Conservation (phyloP, 53 echinoderm and acorn worm species). For the Hippasteria phrygiana region DNA sequence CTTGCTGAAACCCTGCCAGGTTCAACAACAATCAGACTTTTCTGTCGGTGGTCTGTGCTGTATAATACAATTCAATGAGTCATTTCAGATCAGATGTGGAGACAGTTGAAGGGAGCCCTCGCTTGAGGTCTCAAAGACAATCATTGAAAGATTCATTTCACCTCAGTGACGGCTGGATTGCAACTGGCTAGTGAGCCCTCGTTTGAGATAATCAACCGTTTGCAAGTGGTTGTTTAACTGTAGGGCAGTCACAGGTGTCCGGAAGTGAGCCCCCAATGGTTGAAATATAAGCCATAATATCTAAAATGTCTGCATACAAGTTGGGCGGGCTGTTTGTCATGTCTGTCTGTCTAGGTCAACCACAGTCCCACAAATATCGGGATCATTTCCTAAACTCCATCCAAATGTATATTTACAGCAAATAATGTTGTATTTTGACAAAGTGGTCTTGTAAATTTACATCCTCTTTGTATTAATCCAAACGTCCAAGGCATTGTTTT, state of each 20-base stretch:
- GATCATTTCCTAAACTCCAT: too few species aligned
- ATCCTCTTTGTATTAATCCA: too few species aligned
- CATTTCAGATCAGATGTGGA: too few species aligned
- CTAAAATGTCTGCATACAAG: neutral
- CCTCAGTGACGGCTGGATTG: neutral
- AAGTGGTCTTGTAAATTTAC: too few species aligned
- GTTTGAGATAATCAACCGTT: neutral
- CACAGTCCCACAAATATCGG: too few species aligned
- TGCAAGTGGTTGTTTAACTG: neutral
- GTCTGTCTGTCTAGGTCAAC: neutral
- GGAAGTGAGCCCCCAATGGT: slow-evolving; percentile 25
- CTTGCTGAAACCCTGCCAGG: too few species aligned
- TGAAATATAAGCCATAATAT: neutral
- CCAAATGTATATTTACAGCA: too few species aligned
- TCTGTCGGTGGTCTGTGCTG: too few species aligned
- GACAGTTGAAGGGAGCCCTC: slow-evolving; percentile 59
- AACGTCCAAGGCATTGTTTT: too few species aligned
- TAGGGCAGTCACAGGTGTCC: slow-evolving; percentile 25
- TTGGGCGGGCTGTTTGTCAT: neutral
- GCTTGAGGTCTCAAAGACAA: neutral
- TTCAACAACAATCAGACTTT: too few species aligned
- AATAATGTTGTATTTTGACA: too few species aligned
- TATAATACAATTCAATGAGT: too few species aligned
- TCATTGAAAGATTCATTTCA: neutral
- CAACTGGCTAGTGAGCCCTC: slow-evolving; percentile 38